A percentile compares a stretch with the other conserved stretches of the same genome.
phyloP scores from a whole-genome alignment of 1,140 invertebrate genomes.

The Drosophila neocordata region DNA sequence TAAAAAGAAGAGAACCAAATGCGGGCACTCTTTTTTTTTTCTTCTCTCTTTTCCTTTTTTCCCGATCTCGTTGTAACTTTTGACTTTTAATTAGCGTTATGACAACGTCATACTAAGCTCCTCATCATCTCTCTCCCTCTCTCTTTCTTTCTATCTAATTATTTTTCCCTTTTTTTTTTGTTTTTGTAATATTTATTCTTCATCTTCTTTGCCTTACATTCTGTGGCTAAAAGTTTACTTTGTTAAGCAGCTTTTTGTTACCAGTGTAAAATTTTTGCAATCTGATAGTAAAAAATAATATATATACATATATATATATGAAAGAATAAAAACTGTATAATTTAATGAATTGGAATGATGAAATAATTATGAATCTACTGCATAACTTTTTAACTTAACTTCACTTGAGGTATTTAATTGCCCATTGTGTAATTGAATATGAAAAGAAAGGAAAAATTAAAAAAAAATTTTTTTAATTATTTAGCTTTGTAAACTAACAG shows the following conservation, averaged over 20 bases:
- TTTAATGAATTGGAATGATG: conserved; percentile 4
- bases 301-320: background rate
- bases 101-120: conserved; percentile 40
- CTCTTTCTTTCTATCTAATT: background rate
- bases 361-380: background rate
- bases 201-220: background rate
- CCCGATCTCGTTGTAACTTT: conserved; percentile 2
- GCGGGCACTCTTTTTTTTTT: conserved; percentile 5
- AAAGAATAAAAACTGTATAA: background rate
- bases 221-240: background rate
- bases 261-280: background rate
- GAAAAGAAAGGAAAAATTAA: background rate
- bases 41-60: background rate
- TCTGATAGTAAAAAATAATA: no score
- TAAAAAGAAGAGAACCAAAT: conserved; percentile 1
- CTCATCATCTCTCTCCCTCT: background rate
- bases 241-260: background rate
- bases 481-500: no score
- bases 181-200: background rate
- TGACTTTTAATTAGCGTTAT: conserved; percentile 56
- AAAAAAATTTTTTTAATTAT: no score
- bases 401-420: background rate
- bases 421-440: background rate
- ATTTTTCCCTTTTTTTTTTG: background rate
- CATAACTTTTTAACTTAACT: background rate